Base-by-base conservation (phyloP, 2,113 vertebrate genomes). In the Cichladusa arquata region DNA sequence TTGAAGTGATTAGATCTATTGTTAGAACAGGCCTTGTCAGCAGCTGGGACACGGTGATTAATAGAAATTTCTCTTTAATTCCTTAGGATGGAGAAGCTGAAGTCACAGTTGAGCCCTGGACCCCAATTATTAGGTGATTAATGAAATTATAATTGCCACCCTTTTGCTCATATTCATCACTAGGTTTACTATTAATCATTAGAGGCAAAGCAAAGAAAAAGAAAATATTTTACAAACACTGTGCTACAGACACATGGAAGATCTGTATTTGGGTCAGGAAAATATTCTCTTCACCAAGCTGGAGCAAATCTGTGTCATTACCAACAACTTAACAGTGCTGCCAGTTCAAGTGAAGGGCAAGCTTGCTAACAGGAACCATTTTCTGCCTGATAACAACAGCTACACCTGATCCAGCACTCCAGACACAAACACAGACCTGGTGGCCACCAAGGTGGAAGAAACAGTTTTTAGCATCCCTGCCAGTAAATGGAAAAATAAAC, bases 71-170 rank as follows among this genome's bases (percentile, higher is more conserved):
- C 53, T 76, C 77, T 94, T 78, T 98, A 98, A 98, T 98, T 97
- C 96, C 90, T 98, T 78, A 95, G 97, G 97, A 98, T 98, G 96
- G 97, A 57, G 97, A 97, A 97, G 95, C 93, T 97, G 91, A 97
- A 98, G 95, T 95, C 97, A 97, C 96, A 98, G 94, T 96, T 97
- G 97, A 98, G 95, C 83, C 95, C 92, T 60, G 48, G 96, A 97
- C 96, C 97, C 95, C 98, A 98, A 98, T 98, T 98, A 98, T 98
- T 97, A 97, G 97, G 85, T 98, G 98, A 98, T 98, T 98, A 98
- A 98, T 98, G 97, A 97, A 98, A 97, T 97, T 96, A 90, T 98
- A 98, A 98, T 98, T 98, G 95, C 76, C 69, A 97, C 51, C 53
- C 93, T 97, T 98, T 90, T 60, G 28, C 94, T 95, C 95, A 94